Evolutionary conservation across 2,797 vertebrate species (phyloP).

Genomic region (Pyrocephalus nanus): DNA sequence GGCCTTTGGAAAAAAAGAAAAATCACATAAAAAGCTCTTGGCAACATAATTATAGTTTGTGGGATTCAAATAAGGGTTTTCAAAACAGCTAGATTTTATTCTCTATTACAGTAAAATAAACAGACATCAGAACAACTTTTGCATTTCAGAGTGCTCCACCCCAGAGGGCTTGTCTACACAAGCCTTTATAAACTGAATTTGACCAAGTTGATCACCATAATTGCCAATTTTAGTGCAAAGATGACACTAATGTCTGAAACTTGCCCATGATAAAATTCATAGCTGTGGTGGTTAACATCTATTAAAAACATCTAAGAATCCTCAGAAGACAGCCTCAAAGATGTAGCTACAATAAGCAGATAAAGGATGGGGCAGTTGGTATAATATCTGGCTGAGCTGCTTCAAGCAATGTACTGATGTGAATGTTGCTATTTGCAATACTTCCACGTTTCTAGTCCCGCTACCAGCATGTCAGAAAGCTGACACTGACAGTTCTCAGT

Average conservation of each 20-base stretch:
- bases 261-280: not conserved
- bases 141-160: slow-evolving; percentile 25
- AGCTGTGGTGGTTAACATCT: not conserved
- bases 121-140: slow-evolving; percentile 46
- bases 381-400: not conserved
- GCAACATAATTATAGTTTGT: slow-evolving; percentile 52
- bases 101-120: slow-evolving; percentile 54
- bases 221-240: slow-evolving; percentile 36
- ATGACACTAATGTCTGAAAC: slow-evolving; percentile 8
- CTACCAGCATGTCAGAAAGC: not conserved
- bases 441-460: not conserved
- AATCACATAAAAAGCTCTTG: slow-evolving; percentile 66
- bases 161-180: slow-evolving; percentile 7
- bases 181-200: slow-evolving; percentile 20
- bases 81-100: slow-evolving; percentile 55
- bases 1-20: slow-evolving; percentile 67
- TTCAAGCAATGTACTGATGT: not conserved
- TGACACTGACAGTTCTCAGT: not conserved
- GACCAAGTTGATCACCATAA: slow-evolving; percentile 23
- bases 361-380: slow-evolving; percentile 11
- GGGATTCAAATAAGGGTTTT: slow-evolving; percentile 54
- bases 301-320: slow-evolving; percentile 16
- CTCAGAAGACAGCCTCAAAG: slow-evolving; percentile 25
- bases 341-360: slow-evolving; percentile 4
- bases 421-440: not conserved